These are phyloP conservation scores for Caenorhabditis drosophilae DNA, from an alignment of 2,888 invertebrate genomes.

Conservation along the genomic window DNA sequence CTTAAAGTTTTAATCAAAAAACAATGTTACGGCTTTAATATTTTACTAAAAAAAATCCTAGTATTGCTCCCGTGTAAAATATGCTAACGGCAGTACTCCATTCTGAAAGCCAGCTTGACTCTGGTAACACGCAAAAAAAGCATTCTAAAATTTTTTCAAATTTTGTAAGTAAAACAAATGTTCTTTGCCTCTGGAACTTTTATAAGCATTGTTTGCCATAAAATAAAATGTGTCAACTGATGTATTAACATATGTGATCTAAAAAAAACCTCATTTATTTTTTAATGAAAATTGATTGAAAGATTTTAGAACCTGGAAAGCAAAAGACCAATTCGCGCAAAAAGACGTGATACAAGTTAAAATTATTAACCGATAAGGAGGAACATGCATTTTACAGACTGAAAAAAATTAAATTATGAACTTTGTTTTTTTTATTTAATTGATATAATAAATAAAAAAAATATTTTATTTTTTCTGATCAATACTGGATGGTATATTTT, in stretches of 20 bases:
- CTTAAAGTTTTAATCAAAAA: constrained; percentile 18
- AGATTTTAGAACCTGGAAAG: constrained; percentile 60
- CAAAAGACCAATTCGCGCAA: constrained; percentile 68
- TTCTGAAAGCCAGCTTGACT: constrained; percentile 49
- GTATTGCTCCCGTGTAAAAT: constrained; percentile 64
- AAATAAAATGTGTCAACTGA: constrained; percentile 59
- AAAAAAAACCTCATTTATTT: constrained; percentile 11
- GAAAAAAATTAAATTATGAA: too few species aligned
- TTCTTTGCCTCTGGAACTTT: constrained; percentile 11
- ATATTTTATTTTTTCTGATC: too few species aligned
- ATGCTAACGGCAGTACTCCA: constrained; percentile 62
- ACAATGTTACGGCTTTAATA: neutral
- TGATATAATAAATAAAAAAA: too few species aligned
- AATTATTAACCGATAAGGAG: constrained; percentile 52
- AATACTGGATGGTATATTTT: too few species aligned
- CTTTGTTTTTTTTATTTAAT: too few species aligned
- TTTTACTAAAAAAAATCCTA: constrained; percentile 53
- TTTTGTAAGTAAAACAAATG: neutral
- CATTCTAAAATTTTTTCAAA: constrained; percentile 8
- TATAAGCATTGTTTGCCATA: constrained; percentile 47
- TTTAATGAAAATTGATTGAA: neutral
- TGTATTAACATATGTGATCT: constrained; percentile 69
- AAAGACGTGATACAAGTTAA: constrained; percentile 61
- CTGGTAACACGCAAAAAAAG: constrained; percentile 33
- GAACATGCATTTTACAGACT: constrained; percentile 40